These are phyloP conservation scores for Taurulus bubalis DNA, from an alignment of 2,113 vertebrate species.

Conservation along the genomic window DNA sequence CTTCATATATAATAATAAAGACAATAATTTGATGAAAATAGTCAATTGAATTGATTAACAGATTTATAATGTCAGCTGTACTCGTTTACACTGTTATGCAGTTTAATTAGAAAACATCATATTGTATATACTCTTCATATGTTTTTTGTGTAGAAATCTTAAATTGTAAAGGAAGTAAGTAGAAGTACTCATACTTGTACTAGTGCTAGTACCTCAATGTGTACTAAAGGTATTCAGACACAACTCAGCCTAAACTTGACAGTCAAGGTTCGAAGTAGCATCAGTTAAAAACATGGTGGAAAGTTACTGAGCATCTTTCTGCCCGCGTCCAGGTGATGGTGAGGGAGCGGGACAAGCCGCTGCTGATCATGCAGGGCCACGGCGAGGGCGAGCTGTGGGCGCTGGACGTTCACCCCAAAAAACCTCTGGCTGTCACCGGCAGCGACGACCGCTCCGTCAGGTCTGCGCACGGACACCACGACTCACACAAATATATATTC, in stretches of 20 bases:
- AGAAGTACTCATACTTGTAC: neutral
- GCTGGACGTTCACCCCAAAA: constrained; percentile 93
- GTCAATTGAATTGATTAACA: neutral
- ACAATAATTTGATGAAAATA: neutral
- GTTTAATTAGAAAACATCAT: neutral
- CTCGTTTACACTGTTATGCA: neutral
- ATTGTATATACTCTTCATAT: neutral
- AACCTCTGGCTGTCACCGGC: constrained; percentile 93
- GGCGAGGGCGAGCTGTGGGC: constrained; percentile 98
- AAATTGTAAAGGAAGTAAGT: neutral
- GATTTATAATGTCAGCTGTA: neutral
- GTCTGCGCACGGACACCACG: constrained; percentile 65
- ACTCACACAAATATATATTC: too few species aligned
- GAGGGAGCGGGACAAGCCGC: constrained; percentile 92
- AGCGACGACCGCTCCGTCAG: constrained; percentile 95
- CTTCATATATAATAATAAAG: neutral
- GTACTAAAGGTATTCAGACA: neutral
- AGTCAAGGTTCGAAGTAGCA: too few species aligned
- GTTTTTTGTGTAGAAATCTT: neutral
- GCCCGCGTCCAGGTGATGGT: constrained; percentile 85
- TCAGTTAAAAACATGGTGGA: too few species aligned
- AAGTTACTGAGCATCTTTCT: neutral
- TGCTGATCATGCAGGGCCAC: constrained; percentile 95
- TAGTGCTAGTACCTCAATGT: neutral
- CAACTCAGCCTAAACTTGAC: neutral